Evolutionary conservation across 1,140 invertebrate species (phyloP).

Genomic region (Drosophila elegans): DNA sequence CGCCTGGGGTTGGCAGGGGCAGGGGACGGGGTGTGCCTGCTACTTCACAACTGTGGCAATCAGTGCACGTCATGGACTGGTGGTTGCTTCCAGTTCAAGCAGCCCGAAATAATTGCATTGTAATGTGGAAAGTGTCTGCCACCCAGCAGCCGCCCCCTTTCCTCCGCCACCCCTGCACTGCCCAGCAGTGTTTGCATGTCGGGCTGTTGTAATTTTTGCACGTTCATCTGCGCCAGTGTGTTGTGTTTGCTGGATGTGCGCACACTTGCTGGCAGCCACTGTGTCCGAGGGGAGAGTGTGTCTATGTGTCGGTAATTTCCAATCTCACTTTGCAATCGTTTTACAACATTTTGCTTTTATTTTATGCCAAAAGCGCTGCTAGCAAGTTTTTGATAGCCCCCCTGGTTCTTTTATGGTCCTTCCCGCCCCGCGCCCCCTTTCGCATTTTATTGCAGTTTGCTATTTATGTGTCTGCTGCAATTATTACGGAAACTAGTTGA

Average conservation of each 20-base stretch:
- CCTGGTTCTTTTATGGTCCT: conserved; percentile 12
- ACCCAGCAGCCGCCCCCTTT: conserved; percentile 41
- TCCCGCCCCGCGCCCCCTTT: conserved; percentile 21
- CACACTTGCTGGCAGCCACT: conserved; percentile 8
- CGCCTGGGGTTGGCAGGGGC: conserved; percentile 1
- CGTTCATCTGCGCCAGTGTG: conserved; percentile 57
- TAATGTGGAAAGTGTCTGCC: conserved; percentile 80
- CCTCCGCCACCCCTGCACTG: neutral
- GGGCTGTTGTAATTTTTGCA: conserved; percentile 78
- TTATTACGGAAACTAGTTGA: conserved; percentile 83
- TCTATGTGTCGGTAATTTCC: conserved; percentile 81
- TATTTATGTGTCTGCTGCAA: conserved; percentile 84
- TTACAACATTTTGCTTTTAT: conserved; percentile 84
- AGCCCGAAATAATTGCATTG: conserved; percentile 84
- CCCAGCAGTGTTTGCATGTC: conserved; percentile 59
- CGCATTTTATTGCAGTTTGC: conserved; percentile 76
- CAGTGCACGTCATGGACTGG: conserved; percentile 67
- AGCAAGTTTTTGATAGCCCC: conserved; percentile 68
- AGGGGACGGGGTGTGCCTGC: conserved; percentile 28
- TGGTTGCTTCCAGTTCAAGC: conserved; percentile 66
- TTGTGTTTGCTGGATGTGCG: conserved; percentile 16
- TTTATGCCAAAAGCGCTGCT: conserved; percentile 75
- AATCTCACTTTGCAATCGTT: conserved; percentile 82
- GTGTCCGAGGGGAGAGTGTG: conserved; percentile 23
- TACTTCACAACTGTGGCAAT: conserved; percentile 60